Evolutionary conservation across 2,797 vertebrate genomes (phyloP), one percentile per base, ranked within the genome.

Genomic region (Rhadinocentrus ornatus): DNA sequence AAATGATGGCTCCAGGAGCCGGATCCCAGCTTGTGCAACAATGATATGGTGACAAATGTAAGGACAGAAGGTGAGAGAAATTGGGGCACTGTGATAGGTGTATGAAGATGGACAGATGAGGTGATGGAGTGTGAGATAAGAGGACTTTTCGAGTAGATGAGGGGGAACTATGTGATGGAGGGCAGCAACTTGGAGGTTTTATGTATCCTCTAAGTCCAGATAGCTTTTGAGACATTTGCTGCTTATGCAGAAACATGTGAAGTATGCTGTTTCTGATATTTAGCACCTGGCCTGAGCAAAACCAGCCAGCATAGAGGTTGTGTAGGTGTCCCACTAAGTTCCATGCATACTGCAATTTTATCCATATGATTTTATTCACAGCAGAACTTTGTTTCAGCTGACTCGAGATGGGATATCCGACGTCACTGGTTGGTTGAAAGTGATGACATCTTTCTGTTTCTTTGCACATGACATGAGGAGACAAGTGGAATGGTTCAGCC

Each of bases 171-270:
- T 69, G 22, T 73, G 73, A 73, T 60, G 63, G 26, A 5, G 0
- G 4, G 66, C 44, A 69, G 64, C 64, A 85, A 57, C 72, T 32
- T 73, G 66, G 22, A 78, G 75, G 48, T 2, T 91, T 92, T 79
- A 81, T 88, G 85, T 93, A 78, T 93, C 77, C 65, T 82, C 9
- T 88, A 72, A 85, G 89, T 83, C 89, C 81, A 75, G 63, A 85
- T 86, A 89, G 86, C 81, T 88, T 44, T 75, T 77, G 0, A 80
- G 80, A 84, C 77, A 88, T 92, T 88, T 90, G 86, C 90, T 91
- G 87, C 85, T 88, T 72, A 78, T 78, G 88, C 85, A 82, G 62
- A 87, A 88, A 85, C 85, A 83, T 73, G 78, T 48, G 12, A 72
- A 75, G 56, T 84, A 88, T 85, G 88, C 83, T 73, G 69, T 75